Base-by-base conservation (phyloP, 2,888 invertebrate genomes). In the Dorcus hopei region DNA sequence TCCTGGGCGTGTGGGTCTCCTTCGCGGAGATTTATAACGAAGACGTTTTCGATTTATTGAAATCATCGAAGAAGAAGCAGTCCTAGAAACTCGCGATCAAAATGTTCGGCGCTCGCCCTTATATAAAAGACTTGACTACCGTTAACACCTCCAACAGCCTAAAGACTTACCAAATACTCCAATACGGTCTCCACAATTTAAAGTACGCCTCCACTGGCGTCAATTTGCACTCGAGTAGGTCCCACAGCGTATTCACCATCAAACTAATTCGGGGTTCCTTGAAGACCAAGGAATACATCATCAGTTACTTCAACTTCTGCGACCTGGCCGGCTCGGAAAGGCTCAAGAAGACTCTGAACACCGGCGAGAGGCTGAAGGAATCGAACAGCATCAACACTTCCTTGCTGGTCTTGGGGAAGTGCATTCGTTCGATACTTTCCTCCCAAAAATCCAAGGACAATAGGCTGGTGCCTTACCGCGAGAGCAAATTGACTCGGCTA, bases 21-120 rank as follows among this genome's bases (percentile, higher is more conserved):
- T 94, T 92, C 78, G 87, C 88, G 0, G 95, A 96, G 76, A 90
- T 97, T 45, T 95, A 96, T 76, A 96, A 96, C 74, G 96, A 96
- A 72, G 82, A 84, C 1, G 85, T 95, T n/a, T 91, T 88, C 73
- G 96, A 97, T 76, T 79, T 96, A 26, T 77, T 97, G 39, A 39
- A 59, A 38, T 76, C 80, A 0, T 75, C 71, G 57, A 67, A 53
- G 50, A 65, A 61, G 2, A 71, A 73, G 52, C 74, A 78, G 33
- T 73, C 75, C 19, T 73, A 87, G 1, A 87, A 84, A 69, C 75
- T 92, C 33, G 80, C 82, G 9, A 82, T 87, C 47, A 83, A 87
- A 59, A 40, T 61, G 6, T 54, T 55, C 38, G 62, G 62, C 33
- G 81, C 82, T 67, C 77, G 50, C 9, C 49, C 57, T 1, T 58